Base-by-base conservation (phyloP, 2,888 invertebrate genomes). In the Omphaloscelis lunosa region DNA sequence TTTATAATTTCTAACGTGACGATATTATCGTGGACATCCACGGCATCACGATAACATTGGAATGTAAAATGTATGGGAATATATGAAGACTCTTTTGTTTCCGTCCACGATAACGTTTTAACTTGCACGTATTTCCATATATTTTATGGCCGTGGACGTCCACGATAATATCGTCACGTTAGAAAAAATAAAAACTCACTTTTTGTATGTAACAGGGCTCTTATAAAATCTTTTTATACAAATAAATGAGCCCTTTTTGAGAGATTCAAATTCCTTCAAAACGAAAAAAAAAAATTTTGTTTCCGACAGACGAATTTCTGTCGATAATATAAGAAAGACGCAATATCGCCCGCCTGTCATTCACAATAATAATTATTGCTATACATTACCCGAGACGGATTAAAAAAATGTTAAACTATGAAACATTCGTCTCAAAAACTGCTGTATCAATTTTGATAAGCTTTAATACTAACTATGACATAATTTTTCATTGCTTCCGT, bases 141-240 rank as follows among this genome's bases (percentile, higher is more conserved):
- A 45, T 20, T 65, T 45, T 27, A 29, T 15, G 12, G 45, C 20
- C 65, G 65, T n/a, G 4, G 0, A 41, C 27, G 11, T 20, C 12
- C 27, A 15, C 23, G 5, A 23, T 53, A 15, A 56, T 29, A 56
- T 9, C 23, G 7, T 7, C 20, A 29, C 7, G 5, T 29, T 51
- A 29, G 2, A 23, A 9, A 29, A 29, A 12, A 53, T 15, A 29
- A 67, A 45, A 51, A 23, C 5, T 6, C 34, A 56, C 56, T 53
- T 29, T 53, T 15, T 45, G 8, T 27, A 23, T 29, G 20, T 6
- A 9, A 17, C 17, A 65, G 34, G 41, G 29, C 72, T 15, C 5
- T 27, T 58, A 27, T 7, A 68, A 65, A 59, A 27, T 72, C 23
- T 72, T 62, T 80, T 83, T 83, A 68, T 51, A 81, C 68, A 84